Base-by-base conservation (phyloP, 2,113 vertebrate species). In the Orthonyx spaldingii region DNA sequence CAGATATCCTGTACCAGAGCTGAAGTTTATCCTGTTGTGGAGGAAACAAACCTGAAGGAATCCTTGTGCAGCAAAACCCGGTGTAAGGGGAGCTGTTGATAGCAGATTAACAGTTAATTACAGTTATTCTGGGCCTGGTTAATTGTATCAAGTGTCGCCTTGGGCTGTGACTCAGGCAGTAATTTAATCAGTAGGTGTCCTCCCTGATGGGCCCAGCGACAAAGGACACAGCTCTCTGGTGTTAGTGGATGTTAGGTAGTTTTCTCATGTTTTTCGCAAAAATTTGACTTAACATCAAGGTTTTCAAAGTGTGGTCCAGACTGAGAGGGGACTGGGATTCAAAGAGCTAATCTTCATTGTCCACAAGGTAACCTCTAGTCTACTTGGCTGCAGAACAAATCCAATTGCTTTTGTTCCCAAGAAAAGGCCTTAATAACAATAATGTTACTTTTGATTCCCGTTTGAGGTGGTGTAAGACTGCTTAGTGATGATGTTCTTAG, bases 1-100 rank as follows among this genome's bases (percentile, higher is more conserved):
- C 96, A 96, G 96, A 96, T 92, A 91, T 95, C 95, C 96, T 96
- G 96, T 83, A 89, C 44, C 56, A 86, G 61, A 4, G 2, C 61
- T 49, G 60, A 64, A n/a, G 69, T 93, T 95, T 94, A 93, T 94
- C 96, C 92, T 90, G 94, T 95, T 84, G 41, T 18, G 72, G 65
- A 93, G 83, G 88, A 93, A 90, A 71, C 41, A 76, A 95, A 95
- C 68, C 41, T 84, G 92, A 64, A 91, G 64, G 60, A 86, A 90
- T 92, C 86, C 42, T 50, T 75, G 76, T 35, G 46, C 30, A 72
- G 76, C 90, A 78, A 87, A 91, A n/a, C 27, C 18, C 0, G 1
- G 46, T 66, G 55, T 71, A 65, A 93, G 9, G 26, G 64, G 76
- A 78, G 70, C 76, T 3, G 0, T 75, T 90, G 83, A 53, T 75